These are phyloP conservation scores for Rhinolophus sinicus DNA, from an alignment of 2,113 vertebrate genomes.

Conservation along the genomic window DNA sequence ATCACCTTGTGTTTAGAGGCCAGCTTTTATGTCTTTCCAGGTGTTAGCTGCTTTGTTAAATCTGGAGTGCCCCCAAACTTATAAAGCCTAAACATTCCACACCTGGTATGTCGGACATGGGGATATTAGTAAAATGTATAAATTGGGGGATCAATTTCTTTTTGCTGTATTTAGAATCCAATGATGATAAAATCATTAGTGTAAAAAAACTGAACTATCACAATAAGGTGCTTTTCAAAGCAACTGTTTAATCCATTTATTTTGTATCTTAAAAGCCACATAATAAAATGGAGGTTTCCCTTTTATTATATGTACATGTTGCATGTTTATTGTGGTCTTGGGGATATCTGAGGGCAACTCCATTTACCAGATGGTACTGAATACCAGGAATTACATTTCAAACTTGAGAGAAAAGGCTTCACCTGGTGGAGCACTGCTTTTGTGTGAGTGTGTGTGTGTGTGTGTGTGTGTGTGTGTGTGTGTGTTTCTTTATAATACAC, in stretches of 20 bases:
- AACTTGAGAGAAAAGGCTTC: constrained; percentile 17
- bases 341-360: constrained; percentile 75
- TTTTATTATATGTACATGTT: constrained; percentile 74
- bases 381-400: constrained; percentile 67
- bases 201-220: constrained; percentile 41
- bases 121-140: constrained; percentile 48
- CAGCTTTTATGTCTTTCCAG: constrained; percentile 80
- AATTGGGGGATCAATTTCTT: constrained; percentile 26
- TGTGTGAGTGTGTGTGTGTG: neutral
- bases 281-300: constrained; percentile 67
- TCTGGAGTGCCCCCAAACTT: constrained; percentile 64
- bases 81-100: constrained; percentile 69
- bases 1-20: constrained; percentile 63
- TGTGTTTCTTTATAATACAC: neutral
- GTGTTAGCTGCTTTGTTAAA: constrained; percentile 78
- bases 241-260: constrained; percentile 73
- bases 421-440: constrained; percentile 31
- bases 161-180: constrained; percentile 35
- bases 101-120: constrained; percentile 63
- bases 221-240: neutral
- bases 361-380: constrained; percentile 75
- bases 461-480: neutral
- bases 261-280: constrained; percentile 65
- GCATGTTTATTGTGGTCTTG: constrained; percentile 78
- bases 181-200: neutral